These are phyloP conservation scores for Poecilus cupreus DNA, from an alignment of 2,888 invertebrate genomes.

Conservation along the genomic window DNA sequence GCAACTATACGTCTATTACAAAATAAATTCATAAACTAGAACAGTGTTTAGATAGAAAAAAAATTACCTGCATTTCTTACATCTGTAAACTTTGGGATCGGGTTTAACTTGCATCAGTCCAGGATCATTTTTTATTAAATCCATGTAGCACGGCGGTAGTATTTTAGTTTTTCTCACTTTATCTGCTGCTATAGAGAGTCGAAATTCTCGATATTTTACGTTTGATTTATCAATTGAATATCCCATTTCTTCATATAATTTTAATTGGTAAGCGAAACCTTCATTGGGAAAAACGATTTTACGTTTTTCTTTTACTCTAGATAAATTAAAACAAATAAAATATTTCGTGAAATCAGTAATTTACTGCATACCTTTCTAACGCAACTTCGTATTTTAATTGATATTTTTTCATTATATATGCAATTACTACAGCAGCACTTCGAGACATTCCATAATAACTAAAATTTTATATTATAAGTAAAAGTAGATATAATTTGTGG, in stretches of 20 bases:
- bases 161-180: conserved; percentile 89
- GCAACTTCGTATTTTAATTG: conserved; percentile 84
- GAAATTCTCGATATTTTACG: conserved; percentile 83
- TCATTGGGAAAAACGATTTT: conserved; percentile 85
- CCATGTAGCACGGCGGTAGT: conserved; percentile 84
- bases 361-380: conserved; percentile 71
- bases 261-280: conserved; percentile 87
- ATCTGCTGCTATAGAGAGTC: conserved; percentile 86
- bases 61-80: conserved; percentile 82
- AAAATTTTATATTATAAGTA: conserved; percentile 61
- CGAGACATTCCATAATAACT: conserved; percentile 94
- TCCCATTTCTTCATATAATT: conserved; percentile 86
- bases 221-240: conserved; percentile 81
- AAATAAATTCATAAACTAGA: not conserved
- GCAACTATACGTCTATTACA: conserved; percentile 82
- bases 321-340: conserved; percentile 8
- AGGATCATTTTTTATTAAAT: conserved; percentile 88
- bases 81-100: conserved; percentile 89
- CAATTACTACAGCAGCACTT: conserved; percentile 90
- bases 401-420: conserved; percentile 91
- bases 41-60: not conserved
- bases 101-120: conserved; percentile 84
- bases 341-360: not conserved
- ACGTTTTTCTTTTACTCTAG: conserved; percentile 81
- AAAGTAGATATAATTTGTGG: not conserved